Conservation (phyloP, 2,797 vertebrate genomes). For the Peromyscus melanophrys region DNA sequence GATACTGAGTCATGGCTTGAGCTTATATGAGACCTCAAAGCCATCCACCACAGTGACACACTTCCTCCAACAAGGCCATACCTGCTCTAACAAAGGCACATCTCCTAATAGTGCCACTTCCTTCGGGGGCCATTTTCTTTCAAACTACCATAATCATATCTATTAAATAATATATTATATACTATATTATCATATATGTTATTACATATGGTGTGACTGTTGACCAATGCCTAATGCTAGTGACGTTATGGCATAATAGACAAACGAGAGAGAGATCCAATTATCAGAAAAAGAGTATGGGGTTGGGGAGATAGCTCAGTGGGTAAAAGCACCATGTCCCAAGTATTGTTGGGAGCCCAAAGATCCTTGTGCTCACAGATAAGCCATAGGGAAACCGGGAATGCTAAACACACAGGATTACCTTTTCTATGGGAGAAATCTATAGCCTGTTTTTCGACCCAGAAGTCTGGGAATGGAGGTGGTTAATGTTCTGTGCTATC, state of each 20-base stretch:
- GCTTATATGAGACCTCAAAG: background rate
- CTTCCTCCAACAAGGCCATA: background rate
- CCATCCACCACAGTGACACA: background rate
- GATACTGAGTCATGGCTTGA: background rate
- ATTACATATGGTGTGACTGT: background rate
- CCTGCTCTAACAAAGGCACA: background rate
- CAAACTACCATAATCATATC: background rate
- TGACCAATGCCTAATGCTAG: background rate
- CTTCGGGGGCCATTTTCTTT: background rate
- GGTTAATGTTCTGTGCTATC: background rate
- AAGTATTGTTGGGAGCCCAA: background rate
- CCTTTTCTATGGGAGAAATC: background rate
- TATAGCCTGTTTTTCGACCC: background rate
- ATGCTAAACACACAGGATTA: background rate
- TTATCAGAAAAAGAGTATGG: background rate
- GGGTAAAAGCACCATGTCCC: background rate
- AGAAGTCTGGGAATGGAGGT: background rate
- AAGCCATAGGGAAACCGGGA: background rate
- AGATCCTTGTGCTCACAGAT: background rate
- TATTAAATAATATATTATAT: background rate
- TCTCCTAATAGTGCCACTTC: background rate
- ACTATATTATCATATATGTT: no score
- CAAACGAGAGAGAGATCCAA: conserved; percentile 10
- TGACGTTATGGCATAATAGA: background rate
- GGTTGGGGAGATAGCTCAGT: background rate